Conservation (phyloP, 2,113 vertebrate genomes). For the Tympanuchus pallidicinctus region DNA sequence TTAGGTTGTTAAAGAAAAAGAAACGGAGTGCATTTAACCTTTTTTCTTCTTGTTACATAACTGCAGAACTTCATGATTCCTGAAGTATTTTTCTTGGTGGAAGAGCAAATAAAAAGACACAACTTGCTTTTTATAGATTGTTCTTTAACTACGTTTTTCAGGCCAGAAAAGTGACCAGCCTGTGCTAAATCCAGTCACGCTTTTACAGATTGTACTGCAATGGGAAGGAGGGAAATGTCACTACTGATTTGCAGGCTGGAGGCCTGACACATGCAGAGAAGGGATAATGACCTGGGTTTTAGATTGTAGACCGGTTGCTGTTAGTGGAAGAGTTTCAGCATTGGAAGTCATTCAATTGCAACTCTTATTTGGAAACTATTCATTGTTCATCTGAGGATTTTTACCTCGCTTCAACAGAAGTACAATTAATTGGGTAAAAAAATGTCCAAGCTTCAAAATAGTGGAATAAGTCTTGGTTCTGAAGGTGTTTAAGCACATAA, state of each 20-base stretch:
- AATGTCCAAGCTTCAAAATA: neutral
- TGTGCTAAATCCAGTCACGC: neutral
- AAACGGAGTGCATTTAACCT: neutral
- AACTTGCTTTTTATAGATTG: accelerated
- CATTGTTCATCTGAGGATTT: neutral
- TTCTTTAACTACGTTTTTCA: neutral
- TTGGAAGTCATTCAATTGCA: neutral
- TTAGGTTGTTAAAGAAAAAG: neutral
- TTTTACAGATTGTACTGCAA: neutral
- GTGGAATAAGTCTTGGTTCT: neutral
- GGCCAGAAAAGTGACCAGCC: neutral
- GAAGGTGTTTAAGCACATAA: neutral
- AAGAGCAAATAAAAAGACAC: neutral
- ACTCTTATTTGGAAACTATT: neutral
- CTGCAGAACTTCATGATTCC: neutral
- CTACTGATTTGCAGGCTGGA: neutral
- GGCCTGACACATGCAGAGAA: neutral
- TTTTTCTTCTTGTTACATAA: neutral
- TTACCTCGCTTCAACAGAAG: neutral
- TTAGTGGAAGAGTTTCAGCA: neutral
- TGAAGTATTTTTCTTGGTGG: neutral
- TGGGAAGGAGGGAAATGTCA: neutral
- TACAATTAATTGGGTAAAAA: neutral
- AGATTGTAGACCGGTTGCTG: neutral
- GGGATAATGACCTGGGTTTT: neutral